These are phyloP conservation scores for Drosophila picticornis DNA, from an alignment of 2,888 invertebrate species.

Conservation along the genomic window DNA sequence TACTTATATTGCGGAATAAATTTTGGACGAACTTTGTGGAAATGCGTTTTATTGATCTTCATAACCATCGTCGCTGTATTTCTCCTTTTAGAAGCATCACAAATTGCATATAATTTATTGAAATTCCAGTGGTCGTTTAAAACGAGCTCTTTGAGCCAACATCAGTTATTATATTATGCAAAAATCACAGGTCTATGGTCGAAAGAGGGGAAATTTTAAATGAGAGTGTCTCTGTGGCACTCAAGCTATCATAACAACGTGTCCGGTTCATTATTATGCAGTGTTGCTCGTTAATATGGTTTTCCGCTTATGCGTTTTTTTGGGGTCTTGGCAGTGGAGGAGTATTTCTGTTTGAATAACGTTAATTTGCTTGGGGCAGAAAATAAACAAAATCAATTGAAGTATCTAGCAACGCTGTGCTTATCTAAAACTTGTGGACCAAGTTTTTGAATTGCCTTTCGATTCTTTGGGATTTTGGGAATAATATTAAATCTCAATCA, in stretches of 20 bases:
- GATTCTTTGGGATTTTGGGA: background rate
- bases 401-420: background rate
- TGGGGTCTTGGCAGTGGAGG: slow-evolving; percentile 7
- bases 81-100: slow-evolving; percentile 7
- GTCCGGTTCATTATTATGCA: slow-evolving; percentile 70
- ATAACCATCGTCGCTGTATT: background rate
- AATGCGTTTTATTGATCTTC: slow-evolving; percentile 28
- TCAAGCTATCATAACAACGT: slow-evolving; percentile 26
- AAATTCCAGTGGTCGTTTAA: slow-evolving; percentile 23
- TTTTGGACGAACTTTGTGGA: slow-evolving; percentile 11
- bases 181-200: slow-evolving; percentile 29
- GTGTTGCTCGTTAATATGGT: slow-evolving; percentile 71
- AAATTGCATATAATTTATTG: slow-evolving; percentile 40
- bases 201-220: background rate
- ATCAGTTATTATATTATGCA: slow-evolving; percentile 44
- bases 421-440: background rate
- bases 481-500: background rate
- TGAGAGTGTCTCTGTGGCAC: background rate
- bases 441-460: background rate
- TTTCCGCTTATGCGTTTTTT: slow-evolving; percentile 53
- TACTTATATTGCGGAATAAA: slow-evolving; percentile 29
- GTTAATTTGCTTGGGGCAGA: background rate
- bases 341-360: background rate
- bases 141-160: slow-evolving; percentile 26
- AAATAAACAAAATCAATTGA: background rate